phyloP scores from a whole-genome alignment of 2,113 vertebrate species.

The Parus major region DNA sequence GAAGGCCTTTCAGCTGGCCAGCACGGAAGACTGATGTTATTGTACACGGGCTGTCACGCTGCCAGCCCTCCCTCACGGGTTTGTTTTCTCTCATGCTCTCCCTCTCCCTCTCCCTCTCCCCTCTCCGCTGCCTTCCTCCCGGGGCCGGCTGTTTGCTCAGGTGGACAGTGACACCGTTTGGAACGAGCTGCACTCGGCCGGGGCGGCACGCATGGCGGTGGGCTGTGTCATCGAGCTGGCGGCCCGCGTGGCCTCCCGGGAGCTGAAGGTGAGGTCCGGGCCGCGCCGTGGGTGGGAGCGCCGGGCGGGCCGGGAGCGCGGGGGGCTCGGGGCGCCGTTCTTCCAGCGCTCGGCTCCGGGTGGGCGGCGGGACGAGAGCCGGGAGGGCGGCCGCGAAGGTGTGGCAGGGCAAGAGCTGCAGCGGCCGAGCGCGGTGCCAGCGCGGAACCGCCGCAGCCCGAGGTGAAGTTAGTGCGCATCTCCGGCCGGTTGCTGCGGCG shows the following conservation, averaged over 20 bases:
- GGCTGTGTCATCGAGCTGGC: slow-evolving; percentile 89
- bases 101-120: slow-evolving; percentile 55
- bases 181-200: slow-evolving; percentile 86
- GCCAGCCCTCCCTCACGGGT: slow-evolving; percentile 88
- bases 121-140: slow-evolving; percentile 55
- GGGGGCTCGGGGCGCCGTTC: slow-evolving; percentile 68
- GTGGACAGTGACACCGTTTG: slow-evolving; percentile 97
- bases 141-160: slow-evolving; percentile 93
- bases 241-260: slow-evolving; percentile 84
- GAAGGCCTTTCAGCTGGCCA: slow-evolving; percentile 87
- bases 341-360: slow-evolving; percentile 31
- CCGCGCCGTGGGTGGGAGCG: slow-evolving; percentile 83
- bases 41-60: slow-evolving; percentile 88
- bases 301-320: neutral
- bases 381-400: slow-evolving; percentile 32
- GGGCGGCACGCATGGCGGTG: slow-evolving; percentile 84
- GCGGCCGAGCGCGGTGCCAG: neutral
- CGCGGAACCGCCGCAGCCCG: neutral
- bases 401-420: neutral
- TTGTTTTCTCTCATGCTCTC: slow-evolving; percentile 80
- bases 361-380: neutral
- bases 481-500: neutral
- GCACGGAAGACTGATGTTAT: slow-evolving; percentile 97
- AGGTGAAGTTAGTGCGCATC: neutral
- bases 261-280: slow-evolving; percentile 86